phyloP scores from a whole-genome alignment of 2,797 vertebrate species.

The Yasuhikotakia modesta region DNA sequence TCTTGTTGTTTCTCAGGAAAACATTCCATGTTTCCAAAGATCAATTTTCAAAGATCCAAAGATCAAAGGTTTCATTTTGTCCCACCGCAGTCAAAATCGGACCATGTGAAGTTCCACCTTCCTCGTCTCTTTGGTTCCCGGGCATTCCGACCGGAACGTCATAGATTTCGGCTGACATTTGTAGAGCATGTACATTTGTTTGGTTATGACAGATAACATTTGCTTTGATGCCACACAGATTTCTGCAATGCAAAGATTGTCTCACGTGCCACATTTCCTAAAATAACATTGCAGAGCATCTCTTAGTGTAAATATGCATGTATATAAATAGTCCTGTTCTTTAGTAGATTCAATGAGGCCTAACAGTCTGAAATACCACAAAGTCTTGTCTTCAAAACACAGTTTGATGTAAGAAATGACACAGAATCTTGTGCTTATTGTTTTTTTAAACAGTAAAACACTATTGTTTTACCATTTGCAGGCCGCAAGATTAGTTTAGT shows the following conservation, averaged over 20 bases:
- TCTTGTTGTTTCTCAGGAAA: background rate
- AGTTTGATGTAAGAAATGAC: background rate
- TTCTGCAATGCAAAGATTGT: background rate
- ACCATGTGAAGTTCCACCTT: conserved; percentile 6
- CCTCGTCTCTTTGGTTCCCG: conserved; percentile 5
- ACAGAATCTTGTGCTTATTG: background rate
- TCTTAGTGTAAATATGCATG: background rate
- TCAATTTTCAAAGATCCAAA: conserved; percentile 21
- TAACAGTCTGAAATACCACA: background rate
- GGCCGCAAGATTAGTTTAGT: too few relatives aligned
- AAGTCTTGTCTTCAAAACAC: background rate
- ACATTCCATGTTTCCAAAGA: conserved; percentile 12
- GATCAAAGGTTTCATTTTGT: conserved; percentile 38
- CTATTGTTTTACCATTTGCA: too few relatives aligned
- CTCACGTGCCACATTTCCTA: background rate
- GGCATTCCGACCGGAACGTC: conserved; percentile 30
- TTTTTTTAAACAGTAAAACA: background rate
- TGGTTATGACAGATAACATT: conserved; percentile 45
- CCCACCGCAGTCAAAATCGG: conserved; percentile 18
- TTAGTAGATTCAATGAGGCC: background rate
- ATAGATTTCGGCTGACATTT: conserved; percentile 45
- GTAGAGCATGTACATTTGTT: conserved; percentile 31
- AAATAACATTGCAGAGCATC: background rate
- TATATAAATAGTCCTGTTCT: background rate
- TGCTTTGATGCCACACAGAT: conserved; percentile 28